Conservation (phyloP, 2,888 invertebrate genomes). For the Poecilobothrus nobilitatus region DNA sequence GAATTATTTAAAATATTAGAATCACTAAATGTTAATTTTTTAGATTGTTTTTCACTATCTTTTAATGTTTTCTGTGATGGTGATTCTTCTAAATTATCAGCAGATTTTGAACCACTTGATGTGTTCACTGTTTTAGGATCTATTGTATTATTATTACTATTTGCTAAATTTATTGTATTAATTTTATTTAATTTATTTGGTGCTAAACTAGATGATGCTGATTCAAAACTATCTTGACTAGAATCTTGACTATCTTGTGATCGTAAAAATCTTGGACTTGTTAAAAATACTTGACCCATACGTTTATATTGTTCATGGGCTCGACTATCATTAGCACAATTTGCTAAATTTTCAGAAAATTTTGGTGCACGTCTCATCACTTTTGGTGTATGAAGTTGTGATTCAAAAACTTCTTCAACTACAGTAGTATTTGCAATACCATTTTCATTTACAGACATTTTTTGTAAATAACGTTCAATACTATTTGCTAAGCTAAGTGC, state of each 20-base stretch:
- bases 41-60: constrained; percentile 38
- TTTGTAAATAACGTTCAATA: constrained; percentile 40
- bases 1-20: constrained; percentile 37
- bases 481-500: constrained; percentile 44
- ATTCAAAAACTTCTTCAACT: constrained; percentile 42
- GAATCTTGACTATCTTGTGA: constrained; percentile 35
- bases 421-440: constrained; percentile 26
- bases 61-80: not conserved
- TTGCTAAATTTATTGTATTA: constrained; percentile 23
- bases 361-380: constrained; percentile 58
- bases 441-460: constrained; percentile 28
- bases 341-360: constrained; percentile 55
- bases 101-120: constrained; percentile 46
- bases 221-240: constrained; percentile 48
- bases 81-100: constrained; percentile 47
- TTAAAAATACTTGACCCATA: constrained; percentile 46
- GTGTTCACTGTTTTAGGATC: not conserved
- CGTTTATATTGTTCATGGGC: constrained; percentile 50
- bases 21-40: constrained; percentile 42
- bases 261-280: constrained; percentile 36
- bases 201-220: constrained; percentile 41
- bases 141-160: constrained; percentile 25
- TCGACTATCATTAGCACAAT: constrained; percentile 57
- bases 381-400: constrained; percentile 48
- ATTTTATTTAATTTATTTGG: constrained; percentile 3